Evolutionary conservation across 2,113 vertebrate genomes (phyloP).

Genomic region (Gallinago jamesoni): DNA sequence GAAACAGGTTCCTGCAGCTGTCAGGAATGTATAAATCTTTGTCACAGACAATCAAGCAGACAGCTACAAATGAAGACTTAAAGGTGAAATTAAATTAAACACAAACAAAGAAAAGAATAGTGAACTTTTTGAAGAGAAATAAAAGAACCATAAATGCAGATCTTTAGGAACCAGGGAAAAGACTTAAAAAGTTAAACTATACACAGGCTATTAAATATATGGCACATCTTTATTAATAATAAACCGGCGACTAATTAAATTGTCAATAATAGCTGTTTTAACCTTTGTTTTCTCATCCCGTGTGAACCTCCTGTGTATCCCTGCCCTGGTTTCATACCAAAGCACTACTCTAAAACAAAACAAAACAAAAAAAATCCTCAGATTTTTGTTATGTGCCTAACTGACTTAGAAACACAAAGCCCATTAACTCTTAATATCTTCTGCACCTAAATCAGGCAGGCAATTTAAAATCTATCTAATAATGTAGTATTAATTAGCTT

Average conservation of each 20-base stretch:
- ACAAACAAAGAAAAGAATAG: neutral
- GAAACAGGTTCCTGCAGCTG: conserved; percentile 36
- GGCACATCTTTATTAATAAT: neutral
- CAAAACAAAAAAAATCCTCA: neutral
- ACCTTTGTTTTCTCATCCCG: neutral
- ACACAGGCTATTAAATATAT: neutral
- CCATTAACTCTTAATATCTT: neutral
- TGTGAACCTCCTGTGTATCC: neutral
- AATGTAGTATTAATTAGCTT: neutral
- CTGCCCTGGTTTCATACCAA: neutral
- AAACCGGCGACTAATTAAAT: neutral
- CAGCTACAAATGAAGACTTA: conserved; percentile 56
- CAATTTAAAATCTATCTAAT: neutral
- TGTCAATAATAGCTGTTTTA: neutral
- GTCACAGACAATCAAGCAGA: conserved; percentile 44
- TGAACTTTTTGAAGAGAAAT: neutral
- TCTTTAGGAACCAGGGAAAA: neutral
- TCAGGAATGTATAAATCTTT: conserved; percentile 53
- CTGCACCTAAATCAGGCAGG: neutral
- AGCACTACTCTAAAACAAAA: neutral
- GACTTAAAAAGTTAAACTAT: neutral
- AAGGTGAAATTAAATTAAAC: conserved; percentile 47
- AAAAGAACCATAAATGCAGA: neutral
- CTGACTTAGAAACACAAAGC: neutral
- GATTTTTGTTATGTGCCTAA: neutral